Percentiles rank a stretch among this genome's conserved stretches.
These are phyloP conservation scores for Ciconia nigra DNA, from an alignment of 2,797 vertebrate species.

Conservation along the genomic window DNA sequence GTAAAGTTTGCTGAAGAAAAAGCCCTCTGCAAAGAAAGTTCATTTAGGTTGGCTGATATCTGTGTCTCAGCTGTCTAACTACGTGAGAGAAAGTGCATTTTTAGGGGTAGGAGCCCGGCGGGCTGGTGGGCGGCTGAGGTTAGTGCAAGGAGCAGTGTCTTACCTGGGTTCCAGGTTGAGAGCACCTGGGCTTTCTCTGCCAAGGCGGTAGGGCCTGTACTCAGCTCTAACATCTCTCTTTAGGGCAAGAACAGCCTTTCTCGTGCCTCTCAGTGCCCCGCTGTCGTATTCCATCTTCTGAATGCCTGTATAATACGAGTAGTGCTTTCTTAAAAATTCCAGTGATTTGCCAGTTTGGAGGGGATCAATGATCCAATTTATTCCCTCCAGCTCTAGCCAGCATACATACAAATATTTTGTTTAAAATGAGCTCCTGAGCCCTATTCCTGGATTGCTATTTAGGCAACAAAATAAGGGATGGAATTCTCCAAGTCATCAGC, in stretches of 20 bases:
- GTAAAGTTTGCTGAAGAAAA: neutral
- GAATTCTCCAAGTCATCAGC: neutral
- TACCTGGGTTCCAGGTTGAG: fast-evolving
- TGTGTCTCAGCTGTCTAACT: neutral
- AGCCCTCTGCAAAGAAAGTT: neutral
- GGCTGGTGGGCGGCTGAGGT: neutral
- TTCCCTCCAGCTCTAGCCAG: neutral
- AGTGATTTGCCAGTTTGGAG: neutral
- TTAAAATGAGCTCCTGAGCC: neutral
- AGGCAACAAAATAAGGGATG: neutral
- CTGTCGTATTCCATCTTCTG: fast-evolving
- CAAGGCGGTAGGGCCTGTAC: neutral
- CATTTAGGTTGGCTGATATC: neutral
- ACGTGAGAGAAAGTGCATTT: neutral
- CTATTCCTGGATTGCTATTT: constrained; percentile 2
- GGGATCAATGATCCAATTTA: neutral
- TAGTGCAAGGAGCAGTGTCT: neutral
- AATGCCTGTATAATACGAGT: neutral
- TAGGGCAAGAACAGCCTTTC: neutral
- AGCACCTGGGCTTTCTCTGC: neutral
- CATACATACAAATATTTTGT: neutral
- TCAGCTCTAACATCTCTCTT: fast-evolving
- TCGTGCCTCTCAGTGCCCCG: fast-evolving
- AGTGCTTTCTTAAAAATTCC: neutral
- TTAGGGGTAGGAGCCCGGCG: neutral